A percentile compares a stretch with the other conserved stretches of the same genome.
Conservation (phyloP, 92 coral and sea anemone genomes). For the Actinostola sp. region DNA sequence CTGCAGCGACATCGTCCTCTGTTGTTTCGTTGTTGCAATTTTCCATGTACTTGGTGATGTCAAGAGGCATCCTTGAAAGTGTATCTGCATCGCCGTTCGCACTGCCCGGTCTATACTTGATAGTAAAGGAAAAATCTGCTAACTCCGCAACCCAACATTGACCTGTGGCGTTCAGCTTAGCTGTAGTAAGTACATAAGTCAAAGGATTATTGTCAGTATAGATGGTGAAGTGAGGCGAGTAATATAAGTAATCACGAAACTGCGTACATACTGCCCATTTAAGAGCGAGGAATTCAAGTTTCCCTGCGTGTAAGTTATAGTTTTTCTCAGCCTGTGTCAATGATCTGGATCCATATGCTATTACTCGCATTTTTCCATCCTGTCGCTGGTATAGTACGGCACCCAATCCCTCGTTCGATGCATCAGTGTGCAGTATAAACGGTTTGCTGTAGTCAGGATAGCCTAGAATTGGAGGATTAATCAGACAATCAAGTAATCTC, state of each 20-base stretch:
- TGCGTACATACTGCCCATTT: conserved; percentile 56
- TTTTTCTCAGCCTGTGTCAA: conserved; percentile 35
- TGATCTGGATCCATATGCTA: conserved; percentile 55
- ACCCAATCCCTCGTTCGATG: no score
- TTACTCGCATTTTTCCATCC: conserved; percentile 28
- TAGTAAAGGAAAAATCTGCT: conserved; percentile 47
- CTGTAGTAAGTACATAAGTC: conserved; percentile 44
- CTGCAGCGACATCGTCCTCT: conserved; percentile 33
- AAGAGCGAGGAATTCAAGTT: conserved; percentile 45
- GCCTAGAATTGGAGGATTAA: no score
- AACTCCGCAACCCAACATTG: conserved; percentile 65
- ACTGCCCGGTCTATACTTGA: conserved; percentile 48
- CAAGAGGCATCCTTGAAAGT: conserved; percentile 52
- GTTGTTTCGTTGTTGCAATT: conserved; percentile 41
- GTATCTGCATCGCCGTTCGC: conserved; percentile 45
- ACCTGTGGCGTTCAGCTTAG: conserved; percentile 57
- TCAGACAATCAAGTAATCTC: no score
- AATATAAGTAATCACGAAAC: conserved; percentile 44
- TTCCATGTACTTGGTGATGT: conserved; percentile 37
- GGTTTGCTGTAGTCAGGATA: no score
- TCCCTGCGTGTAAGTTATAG: conserved; percentile 38
- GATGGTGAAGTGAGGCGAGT: conserved; percentile 39
- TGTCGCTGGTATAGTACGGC: conserved; percentile 39
- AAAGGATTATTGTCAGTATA: conserved; percentile 51
- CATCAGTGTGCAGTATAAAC: no score